Evolutionary conservation across 2,113 vertebrate genomes (phyloP).

Genomic region (Oncorhynchus keta): DNA sequence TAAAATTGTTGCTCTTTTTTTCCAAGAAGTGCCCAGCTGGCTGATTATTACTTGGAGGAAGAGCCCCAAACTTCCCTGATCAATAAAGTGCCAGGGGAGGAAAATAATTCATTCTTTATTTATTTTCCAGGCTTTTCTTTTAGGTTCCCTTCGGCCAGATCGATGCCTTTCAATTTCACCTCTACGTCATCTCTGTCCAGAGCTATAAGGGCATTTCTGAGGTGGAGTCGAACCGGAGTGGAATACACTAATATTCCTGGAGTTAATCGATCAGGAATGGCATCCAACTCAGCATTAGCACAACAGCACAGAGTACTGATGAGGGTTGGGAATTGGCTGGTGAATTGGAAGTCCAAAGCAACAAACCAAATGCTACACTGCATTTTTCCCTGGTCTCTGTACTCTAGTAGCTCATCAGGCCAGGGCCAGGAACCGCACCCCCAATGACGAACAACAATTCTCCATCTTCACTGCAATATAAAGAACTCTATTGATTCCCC

Average conservation of each 20-base stretch:
- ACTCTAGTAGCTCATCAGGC: too few species aligned
- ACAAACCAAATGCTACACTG: background rate
- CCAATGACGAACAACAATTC: background rate
- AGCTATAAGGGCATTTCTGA: background rate
- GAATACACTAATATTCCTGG: background rate
- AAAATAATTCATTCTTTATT: constrained; percentile 11
- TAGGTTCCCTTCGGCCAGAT: constrained; percentile 25
- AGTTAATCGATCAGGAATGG: constrained; percentile 18
- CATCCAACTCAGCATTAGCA: constrained; percentile 10
- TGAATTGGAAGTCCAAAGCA: background rate
- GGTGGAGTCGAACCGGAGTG: background rate
- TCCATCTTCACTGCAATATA: background rate
- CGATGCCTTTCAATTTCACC: constrained; percentile 39
- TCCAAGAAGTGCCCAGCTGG: background rate
- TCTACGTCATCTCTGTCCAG: constrained; percentile 18
- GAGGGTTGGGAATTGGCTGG: background rate
- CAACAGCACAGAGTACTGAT: background rate
- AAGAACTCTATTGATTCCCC: background rate
- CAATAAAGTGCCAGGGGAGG: constrained; percentile 39
- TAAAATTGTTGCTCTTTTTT: constrained; percentile 15
- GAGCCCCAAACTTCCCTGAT: constrained; percentile 43
- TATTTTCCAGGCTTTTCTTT: constrained; percentile 18
- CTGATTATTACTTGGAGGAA: constrained; percentile 8
- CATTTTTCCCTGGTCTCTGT: too few species aligned
- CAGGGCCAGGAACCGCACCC: too few species aligned